Conservation (phyloP, 2,113 vertebrate genomes). For the Prietella phreatophila region DNA sequence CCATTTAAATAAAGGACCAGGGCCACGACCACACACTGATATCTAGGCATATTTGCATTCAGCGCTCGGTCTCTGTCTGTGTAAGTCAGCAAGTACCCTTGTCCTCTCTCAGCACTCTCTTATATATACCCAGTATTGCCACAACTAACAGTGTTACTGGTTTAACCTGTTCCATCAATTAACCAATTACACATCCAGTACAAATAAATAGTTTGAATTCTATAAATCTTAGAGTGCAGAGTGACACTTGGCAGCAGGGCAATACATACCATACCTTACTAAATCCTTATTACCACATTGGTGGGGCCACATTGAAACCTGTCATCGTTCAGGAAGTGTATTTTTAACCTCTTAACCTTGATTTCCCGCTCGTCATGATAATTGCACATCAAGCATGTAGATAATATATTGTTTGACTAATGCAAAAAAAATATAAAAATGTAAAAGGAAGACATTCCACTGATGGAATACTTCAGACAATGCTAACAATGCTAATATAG, state of each 20-base stretch:
- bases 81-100: background rate
- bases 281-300: background rate
- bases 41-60: slow-evolving; percentile 11
- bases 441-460: no score
- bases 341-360: no score
- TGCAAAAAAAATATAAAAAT: no score
- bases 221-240: background rate
- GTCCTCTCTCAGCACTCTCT: background rate
- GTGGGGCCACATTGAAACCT: background rate
- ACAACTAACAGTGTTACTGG: no score
- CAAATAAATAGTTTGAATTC: background rate
- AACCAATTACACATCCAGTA: background rate
- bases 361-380: no score
- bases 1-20: slow-evolving; percentile 29
- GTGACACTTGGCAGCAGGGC: background rate
- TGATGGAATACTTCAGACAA: no score
- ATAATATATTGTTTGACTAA: background rate
- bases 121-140: background rate
- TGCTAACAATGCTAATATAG: no score
- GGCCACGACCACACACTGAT: background rate
- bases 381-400: background rate
- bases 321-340: no score
- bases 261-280: background rate
- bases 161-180: background rate
- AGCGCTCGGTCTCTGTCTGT: no score